Evolutionary conservation across 2,888 invertebrate genomes (phyloP).

Genomic region (Subacronicta megacephala): DNA sequence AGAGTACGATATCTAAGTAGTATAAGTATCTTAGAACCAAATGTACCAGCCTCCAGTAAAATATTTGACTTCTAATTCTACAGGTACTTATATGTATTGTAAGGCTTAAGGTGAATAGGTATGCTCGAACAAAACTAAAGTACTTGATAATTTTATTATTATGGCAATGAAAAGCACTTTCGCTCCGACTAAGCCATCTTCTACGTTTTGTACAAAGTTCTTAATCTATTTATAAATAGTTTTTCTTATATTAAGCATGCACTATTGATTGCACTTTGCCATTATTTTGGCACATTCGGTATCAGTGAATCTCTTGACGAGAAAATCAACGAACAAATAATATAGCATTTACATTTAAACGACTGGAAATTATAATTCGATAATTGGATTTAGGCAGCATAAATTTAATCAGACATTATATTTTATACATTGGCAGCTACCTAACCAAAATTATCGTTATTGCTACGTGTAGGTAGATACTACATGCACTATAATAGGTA

Average conservation of each 20-base stretch:
- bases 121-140: slow-evolving; percentile 24
- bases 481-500: slow-evolving; percentile 50
- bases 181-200: slow-evolving; percentile 52
- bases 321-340: slow-evolving; percentile 31
- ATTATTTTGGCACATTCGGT: slow-evolving; percentile 42
- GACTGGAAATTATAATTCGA: slow-evolving; percentile 49
- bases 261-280: slow-evolving; percentile 44
- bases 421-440: slow-evolving; percentile 27
- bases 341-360: slow-evolving; percentile 31
- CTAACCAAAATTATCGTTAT: slow-evolving; percentile 30
- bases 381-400: slow-evolving; percentile 27
- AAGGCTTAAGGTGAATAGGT: slow-evolving; percentile 24
- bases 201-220: slow-evolving; percentile 67
- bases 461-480: slow-evolving; percentile 38
- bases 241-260: slow-evolving; percentile 48
- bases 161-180: slow-evolving; percentile 76
- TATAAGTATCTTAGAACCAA: background rate
- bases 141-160: slow-evolving; percentile 61
- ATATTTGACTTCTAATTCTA: slow-evolving; percentile 37
- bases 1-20: no score
- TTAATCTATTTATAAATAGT: slow-evolving; percentile 70
- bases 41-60: slow-evolving; percentile 35
- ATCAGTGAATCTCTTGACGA: slow-evolving; percentile 5
- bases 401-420: slow-evolving; percentile 22
- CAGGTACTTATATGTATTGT: slow-evolving; percentile 23